phyloP scores from a whole-genome alignment of 2,888 invertebrate species.

The Pseudeuparius sepicola region DNA sequence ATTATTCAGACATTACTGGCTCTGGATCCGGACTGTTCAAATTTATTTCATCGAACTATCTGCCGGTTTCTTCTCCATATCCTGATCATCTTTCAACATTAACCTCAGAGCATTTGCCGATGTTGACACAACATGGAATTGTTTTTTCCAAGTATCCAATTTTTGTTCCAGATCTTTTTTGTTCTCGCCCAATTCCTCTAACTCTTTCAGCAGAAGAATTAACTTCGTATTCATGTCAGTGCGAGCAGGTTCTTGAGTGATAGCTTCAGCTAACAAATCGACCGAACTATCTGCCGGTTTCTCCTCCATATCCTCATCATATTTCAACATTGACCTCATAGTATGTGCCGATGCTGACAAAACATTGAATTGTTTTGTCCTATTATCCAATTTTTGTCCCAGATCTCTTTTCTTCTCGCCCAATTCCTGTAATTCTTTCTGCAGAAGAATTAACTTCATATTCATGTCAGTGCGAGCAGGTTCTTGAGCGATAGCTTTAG shows the following conservation, averaged over 20 bases:
- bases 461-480: constrained; percentile 79
- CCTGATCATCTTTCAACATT: constrained; percentile 49
- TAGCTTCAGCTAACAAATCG: constrained; percentile 89
- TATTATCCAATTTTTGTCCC: constrained; percentile 66
- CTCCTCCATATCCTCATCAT: constrained; percentile 39
- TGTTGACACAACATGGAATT: constrained; percentile 80
- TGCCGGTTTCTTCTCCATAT: constrained; percentile 31
- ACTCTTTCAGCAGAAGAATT: constrained; percentile 60
- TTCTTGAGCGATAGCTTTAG: constrained; percentile 82
- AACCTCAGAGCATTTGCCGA: constrained; percentile 78
- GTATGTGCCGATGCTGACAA: constrained; percentile 80
- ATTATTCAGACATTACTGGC: constrained; percentile 10
- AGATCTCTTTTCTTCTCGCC: constrained; percentile 61
- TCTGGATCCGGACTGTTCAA: constrained; percentile 31
- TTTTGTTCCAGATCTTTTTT: constrained; percentile 65
- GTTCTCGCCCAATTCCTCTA: constrained; percentile 58
- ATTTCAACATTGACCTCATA: constrained; percentile 61
- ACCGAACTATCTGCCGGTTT: constrained; percentile 14
- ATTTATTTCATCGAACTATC: constrained; percentile 40
- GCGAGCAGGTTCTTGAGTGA: constrained; percentile 82
- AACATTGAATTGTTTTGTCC: constrained; percentile 85
- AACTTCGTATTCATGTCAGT: constrained; percentile 66
- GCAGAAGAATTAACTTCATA: constrained; percentile 55
- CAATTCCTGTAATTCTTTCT: constrained; percentile 61
- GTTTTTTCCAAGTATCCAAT: constrained; percentile 74